A percentile compares a stretch with the other conserved stretches of the same genome.
These are phyloP conservation scores for Solen grandis DNA, from an alignment of 1,140 invertebrate species.

Conservation along the genomic window DNA sequence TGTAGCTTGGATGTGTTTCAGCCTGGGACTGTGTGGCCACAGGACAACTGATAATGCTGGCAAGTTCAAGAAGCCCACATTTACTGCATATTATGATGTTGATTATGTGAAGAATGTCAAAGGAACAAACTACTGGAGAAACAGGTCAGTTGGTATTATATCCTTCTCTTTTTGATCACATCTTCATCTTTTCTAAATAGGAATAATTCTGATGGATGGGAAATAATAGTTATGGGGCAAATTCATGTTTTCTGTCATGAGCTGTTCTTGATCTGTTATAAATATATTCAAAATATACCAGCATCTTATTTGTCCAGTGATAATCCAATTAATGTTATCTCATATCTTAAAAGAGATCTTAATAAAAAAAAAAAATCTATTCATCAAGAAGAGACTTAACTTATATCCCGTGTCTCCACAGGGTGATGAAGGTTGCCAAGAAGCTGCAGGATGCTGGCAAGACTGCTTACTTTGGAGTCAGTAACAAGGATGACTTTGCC, in stretches of 20 bases:
- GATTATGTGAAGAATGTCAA: conserved; percentile 99
- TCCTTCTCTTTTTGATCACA: background rate
- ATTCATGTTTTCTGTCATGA: background rate
- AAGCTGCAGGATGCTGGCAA: conserved; percentile 85
- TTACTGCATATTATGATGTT: conserved; percentile 96
- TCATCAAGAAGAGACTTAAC: too few species aligned
- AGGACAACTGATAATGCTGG: conserved; percentile 91
- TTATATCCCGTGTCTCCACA: too few species aligned
- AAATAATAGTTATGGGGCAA: conserved; percentile 14
- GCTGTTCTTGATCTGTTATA: too few species aligned
- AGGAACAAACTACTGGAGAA: conserved; percentile 99
- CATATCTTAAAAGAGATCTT: too few species aligned
- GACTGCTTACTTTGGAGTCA: conserved; percentile 93
- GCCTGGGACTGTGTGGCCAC: conserved; percentile 95
- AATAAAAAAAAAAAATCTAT: too few species aligned
- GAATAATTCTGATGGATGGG: conserved; percentile 3
- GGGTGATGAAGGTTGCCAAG: conserved; percentile 86
- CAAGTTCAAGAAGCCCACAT: conserved; percentile 94
- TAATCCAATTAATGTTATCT: too few species aligned
- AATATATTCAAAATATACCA: too few species aligned
- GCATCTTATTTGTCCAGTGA: too few species aligned
- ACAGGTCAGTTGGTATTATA: conserved; percentile 86
- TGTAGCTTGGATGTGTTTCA: too few species aligned
- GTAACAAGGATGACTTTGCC: conserved; percentile 87
- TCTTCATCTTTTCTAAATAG: background rate